Base-by-base conservation (phyloP, 2,113 vertebrate genomes). In the Pseudorasbora parva region DNA sequence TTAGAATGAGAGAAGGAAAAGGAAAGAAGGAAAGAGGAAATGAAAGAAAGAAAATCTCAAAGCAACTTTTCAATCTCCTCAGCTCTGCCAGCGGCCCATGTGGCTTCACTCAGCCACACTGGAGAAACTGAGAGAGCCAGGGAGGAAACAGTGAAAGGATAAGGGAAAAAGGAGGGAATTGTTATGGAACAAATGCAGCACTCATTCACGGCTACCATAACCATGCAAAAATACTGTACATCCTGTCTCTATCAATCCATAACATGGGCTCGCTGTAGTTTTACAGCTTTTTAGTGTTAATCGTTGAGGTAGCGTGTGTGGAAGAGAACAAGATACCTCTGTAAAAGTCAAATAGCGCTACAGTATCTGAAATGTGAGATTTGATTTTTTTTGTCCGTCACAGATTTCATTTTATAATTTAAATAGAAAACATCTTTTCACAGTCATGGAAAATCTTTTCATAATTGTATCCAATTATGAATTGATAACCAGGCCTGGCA, bases 251-350 rank as follows among this genome's bases (percentile, higher is more conserved):
- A 78, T 82, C 43, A 47, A 43, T 60, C 60, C 19, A 71, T 69
- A 74, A 81, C 37, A 84, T 56, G 37, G 33, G 37, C 49, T 69
- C n/a, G 23, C n/a, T 64, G 57, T 83, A 43, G 3, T 54, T 59
- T 68, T 78, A 60, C 10, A 64, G 75, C n/a, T 71, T 56, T 49
- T 51, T 17, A 62, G 14, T 72, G 69, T 81, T 54, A 2, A 14
- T 59, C 23, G 33, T 15, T 72, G 37, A 45, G 81, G 30, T 2
- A 64, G 23, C 9, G 15, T 25, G 17, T 62, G 17, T 75, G 19
- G 14, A 51, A 83, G 62, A 71, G 86, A 89, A 92, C 90, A 92
- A 93, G 89, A 91, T 85, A 2, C 87, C 88, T 91, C 89, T 92
- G 89, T 91, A 86, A 77, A 86, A 82, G 1, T 82, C 75, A 45